Percentiles rank a stretch among this genome's conserved stretches.
These are phyloP conservation scores for Chalcis sispes DNA, from an alignment of 2,888 invertebrate genomes.

Conservation along the genomic window DNA sequence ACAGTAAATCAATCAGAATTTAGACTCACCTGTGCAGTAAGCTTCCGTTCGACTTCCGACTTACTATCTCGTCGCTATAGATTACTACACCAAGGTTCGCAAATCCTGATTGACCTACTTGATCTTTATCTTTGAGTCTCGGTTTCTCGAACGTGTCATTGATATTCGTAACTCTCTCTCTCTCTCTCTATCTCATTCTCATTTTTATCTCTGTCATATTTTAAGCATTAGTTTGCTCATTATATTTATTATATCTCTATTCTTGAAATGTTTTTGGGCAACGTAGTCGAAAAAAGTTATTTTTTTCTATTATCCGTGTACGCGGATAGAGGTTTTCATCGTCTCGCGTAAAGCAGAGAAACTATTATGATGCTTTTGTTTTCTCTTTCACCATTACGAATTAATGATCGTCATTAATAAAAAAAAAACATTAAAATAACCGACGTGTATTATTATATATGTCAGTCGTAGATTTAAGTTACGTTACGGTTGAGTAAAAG, in stretches of 20 bases:
- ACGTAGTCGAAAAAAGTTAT: conserved; percentile 24
- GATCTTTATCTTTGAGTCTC: conserved; percentile 57
- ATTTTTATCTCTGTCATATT: neutral
- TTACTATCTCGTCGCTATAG: too few species aligned
- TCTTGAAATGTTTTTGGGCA: too few species aligned
- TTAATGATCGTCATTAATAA: conserved; percentile 39
- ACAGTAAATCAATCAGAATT: conserved; percentile 66
- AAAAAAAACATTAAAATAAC: conserved; percentile 28
- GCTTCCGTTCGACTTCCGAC: too few species aligned
- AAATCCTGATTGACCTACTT: conserved; percentile 66
- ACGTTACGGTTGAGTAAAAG: conserved; percentile 32
- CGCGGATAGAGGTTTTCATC: conserved; percentile 8
- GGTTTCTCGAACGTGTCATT: conserved; percentile 45
- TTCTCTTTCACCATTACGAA: neutral
- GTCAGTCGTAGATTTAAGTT: conserved; percentile 34
- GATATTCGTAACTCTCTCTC: neutral
- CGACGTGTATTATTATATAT: conserved; percentile 29
- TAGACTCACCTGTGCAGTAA: too few species aligned
- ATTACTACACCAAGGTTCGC: conserved; percentile 24
- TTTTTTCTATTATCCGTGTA: conserved; percentile 35
- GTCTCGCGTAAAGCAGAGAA: neutral
- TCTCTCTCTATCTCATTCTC: neutral
- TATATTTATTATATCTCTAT: conserved; percentile 11
- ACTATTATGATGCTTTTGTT: conserved; percentile 17
- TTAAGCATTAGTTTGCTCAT: neutral